Base-by-base conservation (phyloP, 2,113 vertebrate species). In the Pardalotus punctatus region DNA sequence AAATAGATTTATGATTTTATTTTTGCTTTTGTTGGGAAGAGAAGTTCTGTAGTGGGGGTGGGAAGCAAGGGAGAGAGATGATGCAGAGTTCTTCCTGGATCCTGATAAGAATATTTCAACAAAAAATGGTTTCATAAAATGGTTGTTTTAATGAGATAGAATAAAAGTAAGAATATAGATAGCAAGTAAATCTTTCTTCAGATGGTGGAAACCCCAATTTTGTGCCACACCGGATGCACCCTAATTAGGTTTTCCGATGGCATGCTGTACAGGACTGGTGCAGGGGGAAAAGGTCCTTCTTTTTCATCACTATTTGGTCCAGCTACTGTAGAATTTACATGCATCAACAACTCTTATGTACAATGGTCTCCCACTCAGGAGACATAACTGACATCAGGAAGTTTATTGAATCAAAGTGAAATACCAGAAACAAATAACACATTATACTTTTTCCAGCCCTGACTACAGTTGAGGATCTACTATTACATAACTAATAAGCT, bases 251-350 rank as follows among this genome's bases (percentile, higher is more conserved):
- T 57, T 69, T 83, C 27, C 8, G 33, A 18, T 53, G n/a, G 5
- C 10, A 64, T 0, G 0, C 14, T 87, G 27, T 42, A 29, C 20
- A 48, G 48, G 42, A 27, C 5, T 1, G 1, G 16, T 45, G 7
- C 20, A 42, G 6, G 17, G 38, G 83, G 19, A 64, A 47, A 73
- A 57, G 18, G 19, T 47, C 8, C 6, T 61, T 66, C 18, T 45
- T 45, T 58, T 40, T 79, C 5, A 4, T 47, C 48, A 36, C 47
- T 48, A 48, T 48, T 23, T 48, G 47, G 47, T 56, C 25, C 12
- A 67, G 4, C 11, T 47, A 33, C 36, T 45, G 51, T 7, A 33
- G 18, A 28, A 33, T 64, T 57, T 82, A 72, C 42, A 66, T 23
- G 12, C 28, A 56, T 38, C 58, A 53, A 48, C 17, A 64, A 5